Conservation (phyloP, 1,140 invertebrate genomes). For the Zeugodacus cucurbitae region DNA sequence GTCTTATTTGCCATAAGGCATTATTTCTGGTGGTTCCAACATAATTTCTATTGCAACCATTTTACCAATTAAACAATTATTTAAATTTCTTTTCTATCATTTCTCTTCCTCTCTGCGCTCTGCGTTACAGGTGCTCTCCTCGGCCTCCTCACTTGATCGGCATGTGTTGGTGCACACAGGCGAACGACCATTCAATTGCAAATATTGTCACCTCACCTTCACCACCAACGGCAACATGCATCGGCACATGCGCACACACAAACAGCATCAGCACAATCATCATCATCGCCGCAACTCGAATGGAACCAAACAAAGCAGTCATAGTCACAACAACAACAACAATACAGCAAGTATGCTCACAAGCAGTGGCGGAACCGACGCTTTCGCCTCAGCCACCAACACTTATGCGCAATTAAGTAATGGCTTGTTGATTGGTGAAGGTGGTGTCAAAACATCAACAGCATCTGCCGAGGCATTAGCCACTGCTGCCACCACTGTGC, state of each 20-base stretch:
- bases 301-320: slow-evolving; percentile 46
- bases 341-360: slow-evolving; percentile 65
- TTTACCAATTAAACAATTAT: slow-evolving; percentile 27
- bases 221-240: slow-evolving; percentile 92
- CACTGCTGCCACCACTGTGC: slow-evolving; percentile 66
- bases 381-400: slow-evolving; percentile 48
- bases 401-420: slow-evolving; percentile 53
- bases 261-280: slow-evolving; percentile 66
- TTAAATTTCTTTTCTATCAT: background rate
- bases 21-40: background rate
- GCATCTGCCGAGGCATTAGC: slow-evolving; percentile 68
- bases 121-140: slow-evolving; percentile 72
- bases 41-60: background rate
- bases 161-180: slow-evolving; percentile 82
- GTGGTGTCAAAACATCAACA: slow-evolving; percentile 62
- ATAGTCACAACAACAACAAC: slow-evolving; percentile 52
- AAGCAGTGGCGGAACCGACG: slow-evolving; percentile 52
- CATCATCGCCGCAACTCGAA: slow-evolving; percentile 49
- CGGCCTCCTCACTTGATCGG: slow-evolving; percentile 80
- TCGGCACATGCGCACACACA: slow-evolving; percentile 81
- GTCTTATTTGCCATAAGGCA: background rate
- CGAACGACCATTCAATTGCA: slow-evolving; percentile 81
- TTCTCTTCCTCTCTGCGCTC: background rate
- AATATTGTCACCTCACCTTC: slow-evolving; percentile 82
- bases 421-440: slow-evolving; percentile 50